Base-by-base conservation (phyloP, 2,797 vertebrate species). In the Clamator glandarius region DNA sequence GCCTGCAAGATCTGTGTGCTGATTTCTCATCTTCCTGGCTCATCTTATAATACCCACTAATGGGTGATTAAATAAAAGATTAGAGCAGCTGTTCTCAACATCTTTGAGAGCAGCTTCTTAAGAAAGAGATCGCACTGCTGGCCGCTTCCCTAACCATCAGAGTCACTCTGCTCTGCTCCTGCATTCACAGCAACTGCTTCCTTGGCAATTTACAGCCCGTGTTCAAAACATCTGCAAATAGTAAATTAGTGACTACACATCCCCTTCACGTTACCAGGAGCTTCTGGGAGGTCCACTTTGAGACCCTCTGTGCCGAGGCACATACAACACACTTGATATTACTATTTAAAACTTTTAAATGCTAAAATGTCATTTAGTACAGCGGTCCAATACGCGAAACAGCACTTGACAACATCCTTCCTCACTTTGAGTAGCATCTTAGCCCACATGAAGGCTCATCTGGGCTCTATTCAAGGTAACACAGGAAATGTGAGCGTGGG, bases 11-110 rank as follows among this genome's bases (percentile, higher is more conserved):
- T 35, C 61, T 79, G 55, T 36, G 48, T 20, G 26, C 58, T n/a
- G 28, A 50, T 51, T 84, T 78, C 83, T 89, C 54, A 9, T 48
- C 57, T 66, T 92, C 50, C 64, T 77, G 55, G 78, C 36, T 79
- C 80, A 85, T 74, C 57, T 79, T 75, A 77, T 73, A 81, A 94
- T 41, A 62, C 48, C 62, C 58, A 31, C 61, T 92, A 91, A 90
- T 51, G 35, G 63, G 42, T 88, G 81, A 94, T 79, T 95, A 94
- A 93, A 88, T 72, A 50, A 78, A 92, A 88, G 62, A 79, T 59
- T n/a, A 70, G 52, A 88, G 73, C 84, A 94, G 81, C 80, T 93
- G 79, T 81, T 94, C 76, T 88, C 82, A 48, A 74, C 58, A 62
- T 35, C 82, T 81, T 85, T 64, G 67, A 66, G 79, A 84, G 79